phyloP scores from a whole-genome alignment of 2,797 vertebrate genomes.

The Gallinago nigripennis region DNA sequence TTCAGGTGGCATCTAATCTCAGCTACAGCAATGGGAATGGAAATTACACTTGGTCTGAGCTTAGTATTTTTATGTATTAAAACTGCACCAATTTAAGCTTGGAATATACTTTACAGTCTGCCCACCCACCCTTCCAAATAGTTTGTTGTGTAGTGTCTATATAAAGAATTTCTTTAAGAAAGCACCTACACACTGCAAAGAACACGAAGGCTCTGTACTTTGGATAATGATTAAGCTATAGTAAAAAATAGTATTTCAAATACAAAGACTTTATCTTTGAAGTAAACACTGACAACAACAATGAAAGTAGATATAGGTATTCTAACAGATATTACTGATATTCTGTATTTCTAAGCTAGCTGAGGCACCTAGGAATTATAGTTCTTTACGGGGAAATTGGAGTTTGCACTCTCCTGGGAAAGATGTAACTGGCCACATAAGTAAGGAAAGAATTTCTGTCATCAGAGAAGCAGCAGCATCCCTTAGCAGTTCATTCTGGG shows the following conservation, averaged over 20 bases:
- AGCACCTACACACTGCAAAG: neutral
- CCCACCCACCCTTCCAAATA: neutral
- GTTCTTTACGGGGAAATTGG: neutral
- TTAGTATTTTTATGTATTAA: neutral
- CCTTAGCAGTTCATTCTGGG: neutral
- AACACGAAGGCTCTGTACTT: neutral
- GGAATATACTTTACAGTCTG: neutral
- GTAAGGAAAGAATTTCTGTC: constrained; percentile 31
- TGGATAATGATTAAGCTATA: neutral
- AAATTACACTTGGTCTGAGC: neutral
- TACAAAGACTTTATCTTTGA: neutral
- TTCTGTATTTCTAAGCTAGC: neutral
- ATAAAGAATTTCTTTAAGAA: neutral
- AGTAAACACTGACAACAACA: neutral
- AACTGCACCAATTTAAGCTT: neutral
- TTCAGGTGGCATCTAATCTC: neutral
- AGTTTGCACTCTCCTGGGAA: neutral
- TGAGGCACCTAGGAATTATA: neutral
- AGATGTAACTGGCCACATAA: neutral
- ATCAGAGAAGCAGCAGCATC: neutral
- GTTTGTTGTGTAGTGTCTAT: neutral
- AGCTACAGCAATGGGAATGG: neutral
- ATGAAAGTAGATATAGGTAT: neutral
- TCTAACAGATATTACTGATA: neutral
- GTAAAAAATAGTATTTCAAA: neutral